Evolutionary conservation across 2,888 invertebrate species (phyloP).

Genomic region (Anoplius nigerrimus): DNA sequence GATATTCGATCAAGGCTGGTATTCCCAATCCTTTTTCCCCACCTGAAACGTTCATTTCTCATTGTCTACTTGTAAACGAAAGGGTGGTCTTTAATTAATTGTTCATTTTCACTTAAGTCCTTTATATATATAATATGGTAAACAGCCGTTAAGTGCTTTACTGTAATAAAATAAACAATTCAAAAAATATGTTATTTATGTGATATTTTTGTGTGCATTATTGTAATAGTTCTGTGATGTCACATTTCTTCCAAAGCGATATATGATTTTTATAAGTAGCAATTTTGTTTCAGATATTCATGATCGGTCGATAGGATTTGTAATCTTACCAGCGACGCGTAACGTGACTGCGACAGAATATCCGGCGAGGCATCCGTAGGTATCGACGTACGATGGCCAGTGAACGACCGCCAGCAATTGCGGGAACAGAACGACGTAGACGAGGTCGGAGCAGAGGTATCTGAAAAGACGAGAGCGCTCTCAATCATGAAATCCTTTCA

Average conservation of each 20-base stretch:
- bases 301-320: background rate
- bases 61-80: too few species aligned
- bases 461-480: constrained; percentile 55
- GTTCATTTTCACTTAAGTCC: too few species aligned
- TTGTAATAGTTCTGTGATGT: too few species aligned
- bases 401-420: constrained; percentile 83
- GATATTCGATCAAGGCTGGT: constrained; percentile 78
- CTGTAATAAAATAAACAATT: too few species aligned
- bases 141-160: too few species aligned
- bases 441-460: constrained; percentile 82
- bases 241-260: too few species aligned
- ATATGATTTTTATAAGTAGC: background rate
- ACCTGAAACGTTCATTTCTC: constrained; percentile 67
- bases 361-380: constrained; percentile 81
- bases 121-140: too few species aligned
- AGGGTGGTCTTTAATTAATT: too few species aligned
- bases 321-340: constrained; percentile 74
- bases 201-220: too few species aligned
- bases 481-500: background rate
- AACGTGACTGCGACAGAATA: constrained; percentile 76
- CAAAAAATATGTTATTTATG: too few species aligned
- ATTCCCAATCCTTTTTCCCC: constrained; percentile 79
- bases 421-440: constrained; percentile 84
- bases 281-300: background rate
- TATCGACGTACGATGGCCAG: constrained; percentile 80